phyloP scores from a whole-genome alignment of 2,797 vertebrate species.

The Aphelocoma californica region DNA sequence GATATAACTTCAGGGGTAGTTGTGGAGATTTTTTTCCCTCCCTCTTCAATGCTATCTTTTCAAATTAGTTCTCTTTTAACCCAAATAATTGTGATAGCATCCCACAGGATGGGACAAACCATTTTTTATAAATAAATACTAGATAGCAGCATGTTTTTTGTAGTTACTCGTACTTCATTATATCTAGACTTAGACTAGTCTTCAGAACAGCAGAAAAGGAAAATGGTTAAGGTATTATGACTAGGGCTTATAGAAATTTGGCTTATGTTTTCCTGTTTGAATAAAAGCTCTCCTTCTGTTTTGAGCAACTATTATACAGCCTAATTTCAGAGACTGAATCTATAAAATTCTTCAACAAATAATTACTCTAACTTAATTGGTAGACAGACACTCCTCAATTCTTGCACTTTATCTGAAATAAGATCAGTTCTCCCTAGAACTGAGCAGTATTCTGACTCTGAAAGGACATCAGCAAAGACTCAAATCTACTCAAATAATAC shows the following conservation, averaged over 20 bases:
- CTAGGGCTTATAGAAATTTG: background rate
- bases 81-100: background rate
- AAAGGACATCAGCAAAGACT: background rate
- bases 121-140: background rate
- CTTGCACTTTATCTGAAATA: background rate
- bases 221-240: background rate
- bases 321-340: background rate
- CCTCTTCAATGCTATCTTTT: background rate
- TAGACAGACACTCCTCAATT: background rate
- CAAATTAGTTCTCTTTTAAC: background rate
- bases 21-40: background rate
- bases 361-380: background rate
- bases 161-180: background rate
- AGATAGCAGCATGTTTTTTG: background rate
- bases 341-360: background rate
- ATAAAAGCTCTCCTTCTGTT: background rate
- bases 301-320: background rate
- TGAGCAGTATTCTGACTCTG: background rate
- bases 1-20: background rate
- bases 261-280: conserved; percentile 17
- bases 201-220: background rate
- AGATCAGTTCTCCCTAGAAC: background rate
- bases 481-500: background rate
- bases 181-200: background rate
- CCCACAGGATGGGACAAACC: background rate